Evolutionary conservation across 2,888 invertebrate species (phyloP).

Genomic region (Unio delphinus): DNA sequence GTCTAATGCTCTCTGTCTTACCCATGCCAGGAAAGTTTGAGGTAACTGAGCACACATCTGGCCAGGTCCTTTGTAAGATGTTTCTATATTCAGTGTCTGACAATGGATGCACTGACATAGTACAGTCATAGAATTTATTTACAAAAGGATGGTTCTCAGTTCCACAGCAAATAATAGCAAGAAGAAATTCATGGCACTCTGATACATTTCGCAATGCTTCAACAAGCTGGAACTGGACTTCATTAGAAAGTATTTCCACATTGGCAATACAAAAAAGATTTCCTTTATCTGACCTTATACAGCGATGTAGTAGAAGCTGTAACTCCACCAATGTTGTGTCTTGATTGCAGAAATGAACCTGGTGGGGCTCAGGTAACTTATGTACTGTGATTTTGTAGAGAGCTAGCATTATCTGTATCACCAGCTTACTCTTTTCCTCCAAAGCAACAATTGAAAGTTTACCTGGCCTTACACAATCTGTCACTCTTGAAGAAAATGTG

Average conservation of each 20-base stretch:
- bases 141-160: conserved; percentile 38
- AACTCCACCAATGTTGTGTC: conserved; percentile 44
- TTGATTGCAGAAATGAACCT: conserved; percentile 39
- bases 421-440: conserved; percentile 34
- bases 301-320: conserved; percentile 34
- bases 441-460: conserved; percentile 31
- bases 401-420: conserved; percentile 36
- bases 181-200: conserved; percentile 6
- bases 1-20: conserved; percentile 32
- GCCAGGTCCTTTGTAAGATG: conserved; percentile 19
- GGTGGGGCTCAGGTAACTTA: conserved; percentile 37
- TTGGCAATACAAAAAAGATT: conserved; percentile 39
- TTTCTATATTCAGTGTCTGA: conserved; percentile 14
- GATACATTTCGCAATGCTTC: conserved; percentile 19
- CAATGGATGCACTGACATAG: conserved; percentile 12
- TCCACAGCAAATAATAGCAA: conserved; percentile 45
- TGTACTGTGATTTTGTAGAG: conserved; percentile 36
- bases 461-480: conserved; percentile 33
- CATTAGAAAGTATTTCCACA: conserved; percentile 40
- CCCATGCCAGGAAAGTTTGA: conserved; percentile 44
- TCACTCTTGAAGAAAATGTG: conserved; percentile 11
- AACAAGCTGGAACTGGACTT: conserved; percentile 39
- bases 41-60: conserved; percentile 26
- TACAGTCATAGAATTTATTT: conserved; percentile 23
- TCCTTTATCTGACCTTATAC: conserved; percentile 15